Base-by-base conservation (phyloP, 2,888 invertebrate species). In the Brachypterus glaber region DNA sequence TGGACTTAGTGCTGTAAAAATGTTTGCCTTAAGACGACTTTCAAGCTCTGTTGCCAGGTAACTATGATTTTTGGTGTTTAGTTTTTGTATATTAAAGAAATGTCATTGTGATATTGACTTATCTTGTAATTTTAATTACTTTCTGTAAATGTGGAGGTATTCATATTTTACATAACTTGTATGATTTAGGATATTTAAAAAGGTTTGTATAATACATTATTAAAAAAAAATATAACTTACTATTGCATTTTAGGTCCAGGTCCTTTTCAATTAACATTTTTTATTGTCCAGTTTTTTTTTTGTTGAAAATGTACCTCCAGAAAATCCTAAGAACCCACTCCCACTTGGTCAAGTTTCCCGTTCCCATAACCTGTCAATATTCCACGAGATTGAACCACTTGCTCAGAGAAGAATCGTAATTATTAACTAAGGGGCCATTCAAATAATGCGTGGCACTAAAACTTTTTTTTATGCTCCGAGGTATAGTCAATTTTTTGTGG, bases 41-140 rank as follows among this genome's bases (percentile, higher is more conserved):
- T 31, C 43, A 15, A 44, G 41, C 18, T 12, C 33, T 16, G 43
- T 45, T 24, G 27, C 41, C 11, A 49, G 44, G 54, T 54, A 50
- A 43, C 5, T 21, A 21, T 21, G n/a, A n/a, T n/a, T n/a, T n/a
- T n/a, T n/a, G n/a, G n/a, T n/a, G n/a, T n/a, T n/a, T n/a, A n/a
- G n/a, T n/a, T n/a, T n/a, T n/a, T n/a, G n/a, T n/a, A 18, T 13
- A 11, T 38, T 26, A 26, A 26, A 12, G n/a, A 26, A 26, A 13
- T 13, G 13, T 26, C 13, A 26, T 26, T 12, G 11, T 9, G 13
- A 8, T 8, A 21, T 21, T 21, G 24, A 21, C 7, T 21, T 8
- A 12, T 26, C 4, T 26, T 26, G 4, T 9, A 26, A 26, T 26
- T 3, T 26, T 12, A 8, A 12, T 12, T 26, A 5, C n/a, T 26